Percentiles rank a stretch among this genome's conserved stretches.
Evolutionary conservation across 2,888 invertebrate species (phyloP).

Genomic region (Nemotelus pantherinus): DNA sequence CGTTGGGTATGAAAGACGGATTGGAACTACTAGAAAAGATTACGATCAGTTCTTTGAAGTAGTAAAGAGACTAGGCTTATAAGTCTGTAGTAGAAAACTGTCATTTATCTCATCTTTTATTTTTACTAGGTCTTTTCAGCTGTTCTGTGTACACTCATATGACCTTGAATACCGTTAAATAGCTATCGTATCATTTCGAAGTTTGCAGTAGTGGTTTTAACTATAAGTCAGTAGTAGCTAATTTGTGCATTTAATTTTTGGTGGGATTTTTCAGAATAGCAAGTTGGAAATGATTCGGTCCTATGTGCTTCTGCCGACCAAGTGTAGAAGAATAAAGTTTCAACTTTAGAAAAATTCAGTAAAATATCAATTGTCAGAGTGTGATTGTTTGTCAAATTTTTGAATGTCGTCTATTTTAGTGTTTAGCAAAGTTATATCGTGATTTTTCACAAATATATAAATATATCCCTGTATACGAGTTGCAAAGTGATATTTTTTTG

Average conservation of each 20-base stretch:
- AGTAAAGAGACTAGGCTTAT: too few species aligned
- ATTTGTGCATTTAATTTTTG: slow-evolving; percentile 23
- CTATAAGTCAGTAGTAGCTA: not conserved
- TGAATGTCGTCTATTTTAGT: not conserved
- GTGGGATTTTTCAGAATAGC: slow-evolving; percentile 21
- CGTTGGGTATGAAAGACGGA: not conserved
- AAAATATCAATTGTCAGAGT: slow-evolving; percentile 13
- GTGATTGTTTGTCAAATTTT: slow-evolving; percentile 15
- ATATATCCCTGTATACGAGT: slow-evolving; percentile 40
- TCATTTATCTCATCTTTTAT: too few species aligned
- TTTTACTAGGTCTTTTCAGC: too few species aligned
- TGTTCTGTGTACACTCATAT: too few species aligned
- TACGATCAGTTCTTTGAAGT: too few species aligned
- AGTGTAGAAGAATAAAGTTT: not conserved
- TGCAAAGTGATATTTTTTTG: slow-evolving; percentile 32
- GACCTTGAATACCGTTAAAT: too few species aligned
- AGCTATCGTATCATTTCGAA: too few species aligned
- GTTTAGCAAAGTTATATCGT: not conserved
- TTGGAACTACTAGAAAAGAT: not conserved
- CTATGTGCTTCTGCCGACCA: not conserved
- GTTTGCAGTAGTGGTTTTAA: too few species aligned
- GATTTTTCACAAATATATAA: slow-evolving; percentile 22
- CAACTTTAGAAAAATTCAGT: not conserved
- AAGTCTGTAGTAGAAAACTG: too few species aligned
- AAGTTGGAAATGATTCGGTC: not conserved